A percentile compares a stretch with the other conserved stretches of the same genome.
These are phyloP conservation scores for Ladona fulva DNA, from an alignment of 1,140 invertebrate species.

Conservation along the genomic window DNA sequence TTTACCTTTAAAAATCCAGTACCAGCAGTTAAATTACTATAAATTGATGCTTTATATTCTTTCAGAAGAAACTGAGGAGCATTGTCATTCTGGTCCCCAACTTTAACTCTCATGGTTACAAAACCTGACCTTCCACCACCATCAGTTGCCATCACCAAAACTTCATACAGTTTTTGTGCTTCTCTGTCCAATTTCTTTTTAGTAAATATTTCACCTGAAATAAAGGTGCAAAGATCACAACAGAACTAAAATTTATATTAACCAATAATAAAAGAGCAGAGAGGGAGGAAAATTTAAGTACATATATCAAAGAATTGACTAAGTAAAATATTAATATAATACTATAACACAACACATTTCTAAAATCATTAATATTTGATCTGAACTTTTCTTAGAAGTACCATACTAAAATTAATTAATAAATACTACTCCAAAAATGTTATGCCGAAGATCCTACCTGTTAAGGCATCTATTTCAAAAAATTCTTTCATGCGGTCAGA, in stretches of 20 bases:
- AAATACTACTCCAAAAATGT: background rate
- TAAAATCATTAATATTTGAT: background rate
- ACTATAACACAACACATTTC: no score
- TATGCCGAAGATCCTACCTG: constrained; percentile 40
- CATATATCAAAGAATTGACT: no score
- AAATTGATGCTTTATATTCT: constrained; percentile 69
- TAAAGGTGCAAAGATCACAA: constrained; percentile 20
- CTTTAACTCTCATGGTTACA: constrained; percentile 63
- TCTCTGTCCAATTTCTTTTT: constrained; percentile 72
- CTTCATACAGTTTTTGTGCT: constrained; percentile 57
- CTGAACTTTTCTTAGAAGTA: no score
- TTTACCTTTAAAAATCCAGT: constrained; percentile 57
- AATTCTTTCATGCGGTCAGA: constrained; percentile 65
- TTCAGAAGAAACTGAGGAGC: constrained; percentile 65
- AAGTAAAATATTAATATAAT: no score
- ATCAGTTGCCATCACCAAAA: constrained; percentile 78
- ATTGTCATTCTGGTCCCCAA: constrained; percentile 84
- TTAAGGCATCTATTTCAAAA: constrained; percentile 67
- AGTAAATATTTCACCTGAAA: constrained; percentile 64
- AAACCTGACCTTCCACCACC: constrained; percentile 73
- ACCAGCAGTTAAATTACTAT: constrained; percentile 49
- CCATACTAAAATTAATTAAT: background rate
- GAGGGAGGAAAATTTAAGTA: background rate
- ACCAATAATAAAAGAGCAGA: background rate
- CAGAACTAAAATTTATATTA: constrained; percentile 15